A percentile compares a stretch with the other conserved stretches of the same genome.
Evolutionary conservation across 2,113 vertebrate species (phyloP).

Genomic region (Aptenodytes forsteri): DNA sequence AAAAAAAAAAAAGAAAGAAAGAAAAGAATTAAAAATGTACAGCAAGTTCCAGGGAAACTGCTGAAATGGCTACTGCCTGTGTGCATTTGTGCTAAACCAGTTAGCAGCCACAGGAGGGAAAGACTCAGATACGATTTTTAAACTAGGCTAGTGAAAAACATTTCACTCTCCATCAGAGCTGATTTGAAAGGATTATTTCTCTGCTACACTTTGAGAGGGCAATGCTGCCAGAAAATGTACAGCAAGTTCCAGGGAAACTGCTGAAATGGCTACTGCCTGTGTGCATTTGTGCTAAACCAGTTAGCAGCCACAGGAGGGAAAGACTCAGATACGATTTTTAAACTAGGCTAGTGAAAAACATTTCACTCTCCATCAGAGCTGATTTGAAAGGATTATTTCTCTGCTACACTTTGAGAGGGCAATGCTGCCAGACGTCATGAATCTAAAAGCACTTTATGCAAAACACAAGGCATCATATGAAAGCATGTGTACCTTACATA

Average conservation of each 20-base stretch:
- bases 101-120: background rate
- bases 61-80: constrained; percentile 11
- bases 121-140: background rate
- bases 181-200: constrained; percentile 18
- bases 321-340: background rate
- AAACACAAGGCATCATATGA: background rate
- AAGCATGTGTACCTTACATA: background rate
- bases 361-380: background rate
- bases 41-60: background rate
- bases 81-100: constrained; percentile 12
- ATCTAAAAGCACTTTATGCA: background rate
- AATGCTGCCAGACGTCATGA: background rate
- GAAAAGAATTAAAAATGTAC: background rate
- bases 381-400: constrained; percentile 18
- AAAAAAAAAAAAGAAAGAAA: no score
- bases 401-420: background rate
- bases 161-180: background rate
- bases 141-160: background rate
- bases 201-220: background rate
- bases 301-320: background rate
- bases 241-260: constrained; percentile 1
- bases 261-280: constrained; percentile 11
- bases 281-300: constrained; percentile 12
- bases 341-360: background rate
- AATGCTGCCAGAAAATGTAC: background rate